phyloP scores from a whole-genome alignment of 2,888 invertebrate species.

The Slavum lentiscoides region DNA sequence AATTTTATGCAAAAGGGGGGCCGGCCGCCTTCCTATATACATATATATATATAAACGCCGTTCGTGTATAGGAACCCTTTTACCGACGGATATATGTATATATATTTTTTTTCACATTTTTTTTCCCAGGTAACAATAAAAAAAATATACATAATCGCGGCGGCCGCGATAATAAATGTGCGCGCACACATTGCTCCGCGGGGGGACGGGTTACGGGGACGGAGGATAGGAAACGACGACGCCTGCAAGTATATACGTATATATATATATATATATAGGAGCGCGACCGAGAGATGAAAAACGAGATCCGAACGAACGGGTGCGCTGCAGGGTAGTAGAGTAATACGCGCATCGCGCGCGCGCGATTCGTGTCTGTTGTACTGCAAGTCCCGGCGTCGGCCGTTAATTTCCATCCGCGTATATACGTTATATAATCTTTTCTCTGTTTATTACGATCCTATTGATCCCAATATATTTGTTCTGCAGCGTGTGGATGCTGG shows the following conservation, averaged over 20 bases:
- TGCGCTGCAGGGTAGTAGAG: no score
- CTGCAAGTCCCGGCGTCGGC: slow-evolving; percentile 23
- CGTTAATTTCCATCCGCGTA: slow-evolving; percentile 42
- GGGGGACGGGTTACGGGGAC: no score
- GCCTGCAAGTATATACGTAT: not conserved
- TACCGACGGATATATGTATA: slow-evolving; percentile 44
- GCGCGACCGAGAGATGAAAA: slow-evolving; percentile 51
- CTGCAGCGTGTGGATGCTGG: not conserved
- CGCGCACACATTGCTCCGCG: no score
- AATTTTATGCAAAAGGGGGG: slow-evolving; percentile 52
- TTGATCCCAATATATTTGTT: slow-evolving; percentile 46
- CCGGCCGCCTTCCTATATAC: not conserved
- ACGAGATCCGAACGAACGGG: slow-evolving; percentile 15
- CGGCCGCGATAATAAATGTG: slow-evolving; percentile 34
- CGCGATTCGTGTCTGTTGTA: not conserved
- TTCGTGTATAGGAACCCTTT: slow-evolving; percentile 19
- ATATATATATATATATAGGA: no score
- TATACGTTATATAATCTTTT: slow-evolving; percentile 10
- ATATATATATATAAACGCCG: not conserved
- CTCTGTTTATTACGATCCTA: slow-evolving; percentile 7
- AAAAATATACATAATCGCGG: not conserved
- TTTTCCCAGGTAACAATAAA: slow-evolving; percentile 50
- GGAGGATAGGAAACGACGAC: slow-evolving; percentile 18
- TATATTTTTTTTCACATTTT: slow-evolving; percentile 6
- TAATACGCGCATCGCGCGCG: no score